Evolutionary conservation across 1,140 invertebrate species (phyloP).

Genomic region (Tetragonula clypearis): DNA sequence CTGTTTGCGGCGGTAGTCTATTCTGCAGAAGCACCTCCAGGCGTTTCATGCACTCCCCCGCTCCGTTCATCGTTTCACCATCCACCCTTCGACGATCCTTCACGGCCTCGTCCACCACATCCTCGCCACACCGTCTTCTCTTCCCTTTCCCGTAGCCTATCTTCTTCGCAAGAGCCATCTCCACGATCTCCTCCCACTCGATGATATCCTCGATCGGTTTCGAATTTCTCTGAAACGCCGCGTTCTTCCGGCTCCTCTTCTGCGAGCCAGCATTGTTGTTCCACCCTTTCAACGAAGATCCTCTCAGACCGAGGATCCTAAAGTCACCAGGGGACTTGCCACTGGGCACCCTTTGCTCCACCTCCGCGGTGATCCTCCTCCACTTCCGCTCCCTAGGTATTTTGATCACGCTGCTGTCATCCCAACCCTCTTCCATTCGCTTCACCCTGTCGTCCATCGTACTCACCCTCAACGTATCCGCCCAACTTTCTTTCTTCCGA

Average conservation of each 20-base stretch:
- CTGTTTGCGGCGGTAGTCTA: conserved; percentile 65
- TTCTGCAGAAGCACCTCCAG: conserved; percentile 72
- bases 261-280: conserved; percentile 16
- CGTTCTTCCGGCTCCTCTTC: conserved; percentile 43
- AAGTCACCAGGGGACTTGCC: conserved; percentile 11
- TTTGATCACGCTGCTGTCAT: conserved; percentile 75
- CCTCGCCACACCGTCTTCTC: background rate
- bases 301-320: background rate
- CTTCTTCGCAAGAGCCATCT: conserved; percentile 82
- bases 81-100: background rate
- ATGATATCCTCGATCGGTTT: conserved; percentile 71
- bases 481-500: conserved; percentile 78
- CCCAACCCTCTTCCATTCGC: conserved; percentile 78
- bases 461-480: conserved; percentile 71
- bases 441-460: conserved; percentile 67
- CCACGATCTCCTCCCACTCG: conserved; percentile 83
- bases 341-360: conserved; percentile 59
- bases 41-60: conserved; percentile 72
- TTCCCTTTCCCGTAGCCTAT: conserved; percentile 48
- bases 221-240: conserved; percentile 54
- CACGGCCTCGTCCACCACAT: background rate
- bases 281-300: background rate
- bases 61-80: conserved; percentile 22
- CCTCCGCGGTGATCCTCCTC: conserved; percentile 74
- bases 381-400: conserved; percentile 74